Percentiles rank a stretch among this genome's conserved stretches.
Evolutionary conservation across 2,113 vertebrate genomes (phyloP).

Genomic region (Gila orcuttii): DNA sequence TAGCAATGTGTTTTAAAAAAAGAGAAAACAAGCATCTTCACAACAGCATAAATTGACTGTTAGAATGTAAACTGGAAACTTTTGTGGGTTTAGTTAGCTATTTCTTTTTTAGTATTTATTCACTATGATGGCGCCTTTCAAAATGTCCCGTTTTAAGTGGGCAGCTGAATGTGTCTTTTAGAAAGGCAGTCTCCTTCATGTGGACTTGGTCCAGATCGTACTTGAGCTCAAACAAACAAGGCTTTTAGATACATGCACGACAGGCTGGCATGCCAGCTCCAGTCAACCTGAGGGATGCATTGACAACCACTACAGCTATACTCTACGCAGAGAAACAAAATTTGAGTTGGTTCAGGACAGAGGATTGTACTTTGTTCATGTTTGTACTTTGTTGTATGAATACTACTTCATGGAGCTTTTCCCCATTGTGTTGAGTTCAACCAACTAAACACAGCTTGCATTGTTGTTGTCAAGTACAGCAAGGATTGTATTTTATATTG

Average conservation of each 20-base stretch:
- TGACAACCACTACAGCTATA: constrained; percentile 57
- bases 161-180: constrained; percentile 77
- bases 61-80: constrained; percentile 36
- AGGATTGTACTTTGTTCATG: constrained; percentile 3
- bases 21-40: neutral
- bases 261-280: constrained; percentile 65
- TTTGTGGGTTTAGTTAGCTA: constrained; percentile 54
- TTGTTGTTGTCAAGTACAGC: neutral
- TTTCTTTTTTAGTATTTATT: constrained; percentile 60
- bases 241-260: constrained; percentile 66
- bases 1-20: neutral
- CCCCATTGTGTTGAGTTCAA: neutral
- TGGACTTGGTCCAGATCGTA: constrained; percentile 68
- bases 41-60: constrained; percentile 1
- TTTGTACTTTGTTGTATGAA: constrained; percentile 2
- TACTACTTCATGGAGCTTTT: neutral
- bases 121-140: constrained; percentile 63
- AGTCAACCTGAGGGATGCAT: constrained; percentile 61
- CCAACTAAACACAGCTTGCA: neutral
- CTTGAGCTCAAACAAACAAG: constrained; percentile 72
- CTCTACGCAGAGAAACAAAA: neutral
- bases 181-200: constrained; percentile 71
- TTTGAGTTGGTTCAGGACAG: constrained; percentile 1
- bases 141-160: constrained; percentile 72
- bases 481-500: constrained; percentile 27